Base-by-base conservation (phyloP, 1,140 invertebrate genomes). In the Drosophila saltans region DNA sequence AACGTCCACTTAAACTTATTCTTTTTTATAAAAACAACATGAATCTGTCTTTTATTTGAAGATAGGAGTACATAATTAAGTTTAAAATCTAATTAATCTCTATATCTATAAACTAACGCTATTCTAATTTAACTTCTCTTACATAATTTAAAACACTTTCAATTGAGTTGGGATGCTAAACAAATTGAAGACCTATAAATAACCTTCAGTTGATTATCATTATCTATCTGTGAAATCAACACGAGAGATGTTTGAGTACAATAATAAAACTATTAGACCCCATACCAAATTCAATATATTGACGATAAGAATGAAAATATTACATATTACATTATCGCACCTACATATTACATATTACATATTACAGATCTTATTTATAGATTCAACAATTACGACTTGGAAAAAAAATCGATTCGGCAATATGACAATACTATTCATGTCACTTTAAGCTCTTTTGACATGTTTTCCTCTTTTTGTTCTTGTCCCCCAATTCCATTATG, bases 371-470 rank as follows among this genome's bases (percentile, higher is more conserved):
- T 64, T 55, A 72, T 72, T 65, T 57, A 69, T 64, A 68, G 65
- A 76, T 65, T 73, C n/a, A 28, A 39, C 41, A 65, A 73, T 76
- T 73, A 73, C 70, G 74, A 57, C 52, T 55, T 41, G 63, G 45
- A 67, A 36, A 58, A 39, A 36, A 73, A 62, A 75, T 63, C 63
- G 43, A 71, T 75, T 66, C 5, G 41, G 21, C 24, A 40, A 39
- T 60, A 40, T 40, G 7, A 60, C 40, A 59, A 63, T 40, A 26
- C 30, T n/a, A 21, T 66, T 33, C 48, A 43, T 72, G 55, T 61
- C 61, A 63, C 43, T 63, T 63, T 63, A 63, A 63, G 61, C 61
- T 63, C n/a, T 63, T 63, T 28, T 36, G 61, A 63, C 61, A 63
- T 28, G 11, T 63, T 52, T 33, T 24, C 24, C 62, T 40, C 11